Percentiles rank a stretch among this genome's conserved stretches.
phyloP scores from a whole-genome alignment of 2,113 vertebrate genomes.

The Xiphophorus hellerii region DNA sequence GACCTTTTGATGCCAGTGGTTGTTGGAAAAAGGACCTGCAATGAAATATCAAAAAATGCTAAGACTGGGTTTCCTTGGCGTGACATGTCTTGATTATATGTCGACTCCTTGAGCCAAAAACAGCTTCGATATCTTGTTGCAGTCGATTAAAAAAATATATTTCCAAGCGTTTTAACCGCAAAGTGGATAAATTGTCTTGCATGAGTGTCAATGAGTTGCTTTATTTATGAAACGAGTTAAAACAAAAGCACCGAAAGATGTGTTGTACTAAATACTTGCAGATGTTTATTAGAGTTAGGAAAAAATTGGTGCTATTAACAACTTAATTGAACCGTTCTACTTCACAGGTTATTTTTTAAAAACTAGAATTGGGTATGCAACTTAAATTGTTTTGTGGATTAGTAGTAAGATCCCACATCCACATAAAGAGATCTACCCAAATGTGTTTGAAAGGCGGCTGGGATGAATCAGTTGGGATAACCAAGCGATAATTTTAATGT shows the following conservation, averaged over 20 bases:
- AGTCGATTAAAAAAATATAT: not conserved
- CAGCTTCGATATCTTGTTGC: not conserved
- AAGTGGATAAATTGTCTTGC: not conserved
- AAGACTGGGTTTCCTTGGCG: conserved; percentile 19
- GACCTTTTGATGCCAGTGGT: conserved; percentile 14
- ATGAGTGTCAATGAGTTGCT: not conserved
- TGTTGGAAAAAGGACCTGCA: conserved; percentile 40
- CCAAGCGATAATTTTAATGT: too few relatives aligned
- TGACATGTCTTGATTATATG: conserved; percentile 19
- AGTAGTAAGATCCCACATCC: too few relatives aligned
- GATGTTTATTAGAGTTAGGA: not conserved
- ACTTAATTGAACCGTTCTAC: not conserved
- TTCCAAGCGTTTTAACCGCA: conserved; percentile 3
- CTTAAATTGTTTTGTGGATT: too few relatives aligned
- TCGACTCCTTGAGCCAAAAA: not conserved
- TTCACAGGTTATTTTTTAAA: not conserved
- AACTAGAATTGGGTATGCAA: not conserved
- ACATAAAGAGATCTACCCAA: too few relatives aligned
- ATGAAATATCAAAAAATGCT: conserved; percentile 34
- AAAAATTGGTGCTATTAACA: not conserved
- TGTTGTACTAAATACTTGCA: not conserved
- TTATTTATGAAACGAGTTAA: not conserved
- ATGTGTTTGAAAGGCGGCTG: too few relatives aligned
- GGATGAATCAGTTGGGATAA: too few relatives aligned
- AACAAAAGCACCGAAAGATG: not conserved